Evolutionary conservation across 2,113 vertebrate species (phyloP).

Genomic region (Nannobrachium achirus): DNA sequence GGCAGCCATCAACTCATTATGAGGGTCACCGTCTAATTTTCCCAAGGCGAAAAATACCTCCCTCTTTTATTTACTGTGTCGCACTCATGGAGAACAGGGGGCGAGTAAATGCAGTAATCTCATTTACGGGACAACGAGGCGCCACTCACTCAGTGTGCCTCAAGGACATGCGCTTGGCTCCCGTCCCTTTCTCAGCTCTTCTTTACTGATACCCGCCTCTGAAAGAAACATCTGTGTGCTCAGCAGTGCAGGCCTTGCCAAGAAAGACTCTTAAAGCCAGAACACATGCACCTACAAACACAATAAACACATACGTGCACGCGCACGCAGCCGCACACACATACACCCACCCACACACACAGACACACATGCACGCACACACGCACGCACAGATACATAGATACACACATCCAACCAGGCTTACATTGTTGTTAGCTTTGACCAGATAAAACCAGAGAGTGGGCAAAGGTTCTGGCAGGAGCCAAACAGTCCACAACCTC

Average conservation of each 20-base stretch:
- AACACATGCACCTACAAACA: too few species aligned
- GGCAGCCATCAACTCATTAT: conserved; percentile 43
- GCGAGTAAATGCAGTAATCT: conserved; percentile 64
- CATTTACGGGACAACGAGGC: conserved; percentile 58
- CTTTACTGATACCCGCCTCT: conserved; percentile 32
- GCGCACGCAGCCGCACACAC: neutral
- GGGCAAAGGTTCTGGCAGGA: conserved; percentile 39
- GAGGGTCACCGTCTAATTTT: conserved; percentile 34
- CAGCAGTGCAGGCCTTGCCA: conserved; percentile 25
- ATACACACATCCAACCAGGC: conserved; percentile 31
- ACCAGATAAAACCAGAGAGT: conserved; percentile 56
- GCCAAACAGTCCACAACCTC: conserved; percentile 3
- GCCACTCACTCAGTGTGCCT: conserved; percentile 53
- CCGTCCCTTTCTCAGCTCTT: conserved; percentile 42
- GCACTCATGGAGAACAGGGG: conserved; percentile 49
- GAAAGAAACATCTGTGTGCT: conserved; percentile 72
- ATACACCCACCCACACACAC: conserved; percentile 21
- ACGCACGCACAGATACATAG: conserved; percentile 15
- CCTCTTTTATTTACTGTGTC: conserved; percentile 57
- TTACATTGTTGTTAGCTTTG: conserved; percentile 43
- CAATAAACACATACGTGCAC: conserved; percentile 3
- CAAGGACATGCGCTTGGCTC: conserved; percentile 63
- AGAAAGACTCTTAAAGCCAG: conserved; percentile 33
- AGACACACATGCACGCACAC: conserved; percentile 20
- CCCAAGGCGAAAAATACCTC: conserved; percentile 41